phyloP scores from a whole-genome alignment of 2,113 vertebrate species.

The Balaenoptera acutorostrata region DNA sequence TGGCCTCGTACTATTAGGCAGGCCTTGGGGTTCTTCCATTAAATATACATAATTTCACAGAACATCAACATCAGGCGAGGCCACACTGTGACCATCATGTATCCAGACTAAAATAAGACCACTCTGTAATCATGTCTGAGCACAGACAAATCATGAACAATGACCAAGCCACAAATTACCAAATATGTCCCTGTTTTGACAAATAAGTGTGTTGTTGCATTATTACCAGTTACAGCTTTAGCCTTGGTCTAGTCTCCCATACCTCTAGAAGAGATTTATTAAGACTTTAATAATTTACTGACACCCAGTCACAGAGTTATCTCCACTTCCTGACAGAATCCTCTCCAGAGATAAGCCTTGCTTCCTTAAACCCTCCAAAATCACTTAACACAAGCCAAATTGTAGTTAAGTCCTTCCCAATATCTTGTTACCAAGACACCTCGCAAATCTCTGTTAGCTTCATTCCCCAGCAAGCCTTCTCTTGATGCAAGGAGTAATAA shows the following conservation, averaged over 20 bases:
- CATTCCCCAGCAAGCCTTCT: not conserved
- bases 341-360: not conserved
- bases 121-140: not conserved
- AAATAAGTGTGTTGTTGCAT: not conserved
- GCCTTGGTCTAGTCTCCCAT: not conserved
- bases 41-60: not conserved
- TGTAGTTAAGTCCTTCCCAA: not conserved
- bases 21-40: not conserved
- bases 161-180: slow-evolving; percentile 1
- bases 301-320: not conserved
- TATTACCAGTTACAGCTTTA: not conserved
- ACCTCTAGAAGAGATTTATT: not conserved
- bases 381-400: not conserved
- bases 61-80: not conserved
- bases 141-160: slow-evolving; percentile 5
- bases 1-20: not conserved
- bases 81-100: not conserved
- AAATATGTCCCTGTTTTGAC: not conserved
- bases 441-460: not conserved
- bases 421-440: not conserved
- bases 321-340: not conserved
- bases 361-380: not conserved
- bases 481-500: not conserved
- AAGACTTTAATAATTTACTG: not conserved
- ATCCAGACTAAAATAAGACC: not conserved